Percentiles rank a stretch among this genome's conserved stretches.
phyloP scores from a whole-genome alignment of 2,113 vertebrate species.

The Cyphomyrus discorhynchus region DNA sequence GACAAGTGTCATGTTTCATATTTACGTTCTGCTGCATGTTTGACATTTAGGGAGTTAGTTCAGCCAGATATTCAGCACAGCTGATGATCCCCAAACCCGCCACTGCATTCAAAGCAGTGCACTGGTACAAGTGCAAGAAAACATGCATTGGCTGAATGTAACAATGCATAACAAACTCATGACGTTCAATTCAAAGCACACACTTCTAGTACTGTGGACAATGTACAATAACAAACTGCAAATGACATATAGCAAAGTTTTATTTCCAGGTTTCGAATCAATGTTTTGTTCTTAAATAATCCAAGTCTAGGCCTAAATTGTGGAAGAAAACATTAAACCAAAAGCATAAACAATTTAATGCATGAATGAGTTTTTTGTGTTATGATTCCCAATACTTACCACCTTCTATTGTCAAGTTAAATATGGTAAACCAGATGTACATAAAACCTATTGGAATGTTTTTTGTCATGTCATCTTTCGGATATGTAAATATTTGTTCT shows the following conservation, averaged over 20 bases:
- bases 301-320: background rate
- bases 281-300: background rate
- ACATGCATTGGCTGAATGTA: background rate
- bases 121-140: background rate
- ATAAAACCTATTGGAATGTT: background rate
- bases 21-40: constrained; percentile 11
- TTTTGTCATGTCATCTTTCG: background rate
- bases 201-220: background rate
- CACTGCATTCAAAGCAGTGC: background rate
- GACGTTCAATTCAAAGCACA: background rate
- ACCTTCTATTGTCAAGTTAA: background rate
- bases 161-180: background rate
- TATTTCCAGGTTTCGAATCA: background rate
- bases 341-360: background rate
- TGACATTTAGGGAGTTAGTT: constrained; percentile 64
- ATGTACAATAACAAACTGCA: background rate
- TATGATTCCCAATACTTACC: background rate
- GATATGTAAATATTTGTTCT: background rate
- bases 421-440: background rate
- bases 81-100: background rate
- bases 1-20: background rate
- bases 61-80: constrained; percentile 43
- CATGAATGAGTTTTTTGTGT: background rate
- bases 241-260: background rate
- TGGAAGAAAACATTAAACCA: background rate